A percentile compares a stretch with the other conserved stretches of the same genome.
These are phyloP conservation scores for Mohoua ochrocephala DNA, from an alignment of 2,113 vertebrate species.

Conservation along the genomic window DNA sequence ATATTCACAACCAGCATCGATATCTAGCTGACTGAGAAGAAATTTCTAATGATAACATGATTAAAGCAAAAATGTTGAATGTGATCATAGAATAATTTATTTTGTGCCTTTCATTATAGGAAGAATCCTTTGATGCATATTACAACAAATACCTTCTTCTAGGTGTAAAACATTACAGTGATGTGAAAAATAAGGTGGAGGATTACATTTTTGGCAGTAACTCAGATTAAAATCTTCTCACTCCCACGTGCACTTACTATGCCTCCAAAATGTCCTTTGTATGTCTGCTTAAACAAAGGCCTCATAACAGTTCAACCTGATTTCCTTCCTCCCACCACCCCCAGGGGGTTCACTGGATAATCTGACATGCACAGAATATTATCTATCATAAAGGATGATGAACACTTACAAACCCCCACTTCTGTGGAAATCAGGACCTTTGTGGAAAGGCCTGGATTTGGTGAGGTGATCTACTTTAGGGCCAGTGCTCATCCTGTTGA, in stretches of 20 bases:
- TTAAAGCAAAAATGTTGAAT: not conserved
- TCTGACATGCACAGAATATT: not conserved
- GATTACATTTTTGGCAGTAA: not conserved
- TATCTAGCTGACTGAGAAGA: not conserved
- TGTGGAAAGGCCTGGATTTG: not conserved
- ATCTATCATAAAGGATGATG: not conserved
- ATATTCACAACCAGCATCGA: not conserved
- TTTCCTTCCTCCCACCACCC: not conserved
- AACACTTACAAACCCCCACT: not conserved
- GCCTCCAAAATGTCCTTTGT: not conserved
- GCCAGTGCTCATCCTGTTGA: not conserved
- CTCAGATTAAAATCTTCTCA: not conserved
- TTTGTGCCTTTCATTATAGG: not conserved
- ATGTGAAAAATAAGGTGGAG: not conserved
- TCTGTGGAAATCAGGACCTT: not conserved
- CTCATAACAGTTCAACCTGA: no score
- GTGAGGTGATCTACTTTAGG: not conserved
- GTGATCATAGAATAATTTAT: not conserved
- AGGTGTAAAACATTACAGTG: not conserved
- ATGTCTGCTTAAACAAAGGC: not conserved
- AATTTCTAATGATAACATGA: not conserved
- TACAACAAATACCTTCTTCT: not conserved
- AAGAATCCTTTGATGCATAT: not conserved
- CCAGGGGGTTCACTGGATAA: rapidly evolving
- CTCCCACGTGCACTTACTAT: not conserved